Evolutionary conservation across 1,140 invertebrate genomes (phyloP).

Genomic region (Elymnias hypermnestra): DNA sequence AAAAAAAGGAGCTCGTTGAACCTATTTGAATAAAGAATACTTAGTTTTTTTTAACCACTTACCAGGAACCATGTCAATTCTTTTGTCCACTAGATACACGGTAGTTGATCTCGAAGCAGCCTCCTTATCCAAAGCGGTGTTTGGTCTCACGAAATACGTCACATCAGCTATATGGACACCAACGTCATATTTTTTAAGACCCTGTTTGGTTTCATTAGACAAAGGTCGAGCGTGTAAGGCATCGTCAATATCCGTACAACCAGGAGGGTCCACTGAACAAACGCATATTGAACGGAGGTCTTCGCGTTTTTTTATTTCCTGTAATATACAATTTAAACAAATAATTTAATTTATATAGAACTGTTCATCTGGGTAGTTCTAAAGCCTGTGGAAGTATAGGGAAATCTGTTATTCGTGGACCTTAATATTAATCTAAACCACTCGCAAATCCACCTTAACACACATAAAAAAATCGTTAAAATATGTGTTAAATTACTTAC

Average conservation of each 20-base stretch:
- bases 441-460: no score
- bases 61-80: slow-evolving; percentile 94
- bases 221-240: slow-evolving; percentile 93
- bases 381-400: no score
- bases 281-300: slow-evolving; percentile 92
- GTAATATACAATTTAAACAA: no score
- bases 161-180: slow-evolving; percentile 98
- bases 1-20: no score
- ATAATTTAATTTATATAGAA: no score
- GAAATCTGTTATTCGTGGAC: no score
- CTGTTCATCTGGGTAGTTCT: no score
- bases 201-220: slow-evolving; percentile 85
- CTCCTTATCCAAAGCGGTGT: slow-evolving; percentile 91
- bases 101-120: slow-evolving; percentile 91
- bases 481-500: no score
- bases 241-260: slow-evolving; percentile 99
- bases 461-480: no score
- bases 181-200: slow-evolving; percentile 72
- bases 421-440: no score
- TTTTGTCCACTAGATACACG: slow-evolving; percentile 92
- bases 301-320: slow-evolving; percentile 87
- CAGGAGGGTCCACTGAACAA: slow-evolving; percentile 98
- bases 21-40: no score
- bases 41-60: slow-evolving; percentile 10
- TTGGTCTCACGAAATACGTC: slow-evolving; percentile 93